phyloP scores from a whole-genome alignment of 92 coral and sea anemone genomes.

The Scolanthus callimorphus region DNA sequence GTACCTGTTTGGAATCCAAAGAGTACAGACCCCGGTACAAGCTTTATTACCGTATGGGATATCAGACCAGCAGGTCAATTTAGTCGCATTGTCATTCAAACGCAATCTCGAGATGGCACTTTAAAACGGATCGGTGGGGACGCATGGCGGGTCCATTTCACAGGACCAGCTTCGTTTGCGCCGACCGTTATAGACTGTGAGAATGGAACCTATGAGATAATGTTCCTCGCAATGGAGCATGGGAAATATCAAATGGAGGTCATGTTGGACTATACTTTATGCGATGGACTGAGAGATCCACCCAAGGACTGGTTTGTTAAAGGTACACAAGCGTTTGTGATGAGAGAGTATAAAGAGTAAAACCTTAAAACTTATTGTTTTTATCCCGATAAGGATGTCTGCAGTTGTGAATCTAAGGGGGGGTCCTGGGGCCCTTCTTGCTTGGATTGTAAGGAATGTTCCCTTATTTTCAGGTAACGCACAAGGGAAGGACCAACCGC shows the following conservation, averaged over 20 bases:
- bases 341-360: no score
- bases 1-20: slow-evolving; percentile 15
- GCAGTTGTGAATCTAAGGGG: no score
- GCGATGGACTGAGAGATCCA: slow-evolving; percentile 65
- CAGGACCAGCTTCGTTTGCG: slow-evolving; percentile 60
- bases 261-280: slow-evolving; percentile 57
- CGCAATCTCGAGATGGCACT: slow-evolving; percentile 42
- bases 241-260: slow-evolving; percentile 48
- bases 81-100: slow-evolving; percentile 56
- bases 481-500: slow-evolving; percentile 61
- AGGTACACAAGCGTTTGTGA: no score
- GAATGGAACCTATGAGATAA: slow-evolving; percentile 60
- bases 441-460: no score
- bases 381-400: no score
- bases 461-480: slow-evolving; percentile 52
- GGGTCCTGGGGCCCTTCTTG: no score
- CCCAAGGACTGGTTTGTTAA: slow-evolving; percentile 62
- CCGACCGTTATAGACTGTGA: slow-evolving; percentile 55
- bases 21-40: slow-evolving; percentile 47
- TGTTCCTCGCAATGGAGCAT: slow-evolving; percentile 60
- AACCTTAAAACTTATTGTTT: no score
- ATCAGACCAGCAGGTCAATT: slow-evolving; percentile 52
- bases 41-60: slow-evolving; percentile 54
- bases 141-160: slow-evolving; percentile 58
- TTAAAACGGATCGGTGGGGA: slow-evolving; percentile 56